These are phyloP conservation scores for Catamblyrhynchus diadema DNA, from an alignment of 2,797 vertebrate genomes.

Conservation along the genomic window DNA sequence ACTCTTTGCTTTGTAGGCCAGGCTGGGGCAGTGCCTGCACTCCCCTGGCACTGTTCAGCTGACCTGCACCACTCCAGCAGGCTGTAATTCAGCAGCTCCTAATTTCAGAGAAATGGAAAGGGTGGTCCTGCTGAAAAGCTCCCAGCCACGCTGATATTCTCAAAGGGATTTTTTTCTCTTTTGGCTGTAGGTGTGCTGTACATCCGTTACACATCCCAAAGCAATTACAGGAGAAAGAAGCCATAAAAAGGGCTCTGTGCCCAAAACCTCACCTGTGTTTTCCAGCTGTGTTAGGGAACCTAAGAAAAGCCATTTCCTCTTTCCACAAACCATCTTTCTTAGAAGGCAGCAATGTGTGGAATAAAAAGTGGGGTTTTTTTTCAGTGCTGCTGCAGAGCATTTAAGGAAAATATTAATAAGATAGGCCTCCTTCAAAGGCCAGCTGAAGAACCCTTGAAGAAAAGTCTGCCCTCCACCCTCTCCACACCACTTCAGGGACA, in stretches of 20 bases:
- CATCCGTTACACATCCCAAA: slow-evolving; percentile 11
- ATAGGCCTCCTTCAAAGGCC: background rate
- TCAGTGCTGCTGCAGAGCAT: background rate
- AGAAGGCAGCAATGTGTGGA: slow-evolving; percentile 25
- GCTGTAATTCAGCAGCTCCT: background rate
- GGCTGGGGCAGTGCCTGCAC: background rate
- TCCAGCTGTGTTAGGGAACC: slow-evolving; percentile 36
- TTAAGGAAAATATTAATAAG: slow-evolving; percentile 24
- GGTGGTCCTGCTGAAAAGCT: background rate
- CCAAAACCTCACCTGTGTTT: slow-evolving; percentile 48
- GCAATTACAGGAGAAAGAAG: background rate
- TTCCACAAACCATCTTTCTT: slow-evolving; percentile 31
- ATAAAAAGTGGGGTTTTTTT: background rate
- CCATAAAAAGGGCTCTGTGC: slow-evolving; percentile 18
- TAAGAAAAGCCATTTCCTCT: slow-evolving; percentile 55
- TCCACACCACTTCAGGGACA: background rate
- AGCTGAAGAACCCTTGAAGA: background rate
- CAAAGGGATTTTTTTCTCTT: background rate
- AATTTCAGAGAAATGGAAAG: background rate
- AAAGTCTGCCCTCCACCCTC: background rate
- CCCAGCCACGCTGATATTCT: background rate
- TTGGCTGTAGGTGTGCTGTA: background rate
- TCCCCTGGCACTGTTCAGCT: background rate
- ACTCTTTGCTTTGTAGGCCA: background rate
- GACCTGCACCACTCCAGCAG: background rate